A percentile compares a stretch with the other conserved stretches of the same genome.
phyloP scores from a whole-genome alignment of 2,888 invertebrate species.

The Protophormia terraenovae region DNA sequence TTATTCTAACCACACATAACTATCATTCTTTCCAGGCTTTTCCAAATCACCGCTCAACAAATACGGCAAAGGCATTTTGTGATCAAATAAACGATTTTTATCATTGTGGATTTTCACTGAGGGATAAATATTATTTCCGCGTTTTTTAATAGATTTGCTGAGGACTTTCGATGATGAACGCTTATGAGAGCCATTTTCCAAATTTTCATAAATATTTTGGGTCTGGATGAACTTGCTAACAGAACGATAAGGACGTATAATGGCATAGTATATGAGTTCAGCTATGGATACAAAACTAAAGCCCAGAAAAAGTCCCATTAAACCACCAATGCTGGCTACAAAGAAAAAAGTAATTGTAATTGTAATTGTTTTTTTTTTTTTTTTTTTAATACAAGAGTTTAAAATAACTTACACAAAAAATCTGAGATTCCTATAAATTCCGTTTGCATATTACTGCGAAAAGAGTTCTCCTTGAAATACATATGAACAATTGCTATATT shows the following conservation, averaged over 20 bases:
- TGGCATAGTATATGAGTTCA: slow-evolving; percentile 88
- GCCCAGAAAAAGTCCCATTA: slow-evolving; percentile 90
- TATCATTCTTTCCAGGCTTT: not conserved
- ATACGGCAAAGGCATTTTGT: not conserved
- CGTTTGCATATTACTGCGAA: slow-evolving; percentile 87
- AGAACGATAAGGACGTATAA: slow-evolving; percentile 60
- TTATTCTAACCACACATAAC: not conserved
- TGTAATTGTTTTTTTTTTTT: too few relatives aligned
- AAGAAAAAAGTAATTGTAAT: too few relatives aligned
- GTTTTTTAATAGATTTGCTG: not conserved
- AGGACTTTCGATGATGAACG: not conserved
- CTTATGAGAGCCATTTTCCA: not conserved
- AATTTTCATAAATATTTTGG: not conserved
- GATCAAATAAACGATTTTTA: not conserved
- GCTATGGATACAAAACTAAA: slow-evolving; percentile 91
- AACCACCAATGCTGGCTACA: slow-evolving; percentile 89
- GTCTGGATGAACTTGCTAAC: slow-evolving; percentile 46
- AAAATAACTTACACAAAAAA: slow-evolving; percentile 87
- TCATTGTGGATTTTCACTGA: not conserved
- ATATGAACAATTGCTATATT: slow-evolving; percentile 89
- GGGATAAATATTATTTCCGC: not conserved
- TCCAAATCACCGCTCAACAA: not conserved
- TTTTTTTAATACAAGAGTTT: too few relatives aligned
- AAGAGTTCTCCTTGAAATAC: slow-evolving; percentile 87
- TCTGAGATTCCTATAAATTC: slow-evolving; percentile 91